These are phyloP conservation scores for Sebastes oblongus DNA, from an alignment of 2,797 vertebrate genomes.

Conservation along the genomic window DNA sequence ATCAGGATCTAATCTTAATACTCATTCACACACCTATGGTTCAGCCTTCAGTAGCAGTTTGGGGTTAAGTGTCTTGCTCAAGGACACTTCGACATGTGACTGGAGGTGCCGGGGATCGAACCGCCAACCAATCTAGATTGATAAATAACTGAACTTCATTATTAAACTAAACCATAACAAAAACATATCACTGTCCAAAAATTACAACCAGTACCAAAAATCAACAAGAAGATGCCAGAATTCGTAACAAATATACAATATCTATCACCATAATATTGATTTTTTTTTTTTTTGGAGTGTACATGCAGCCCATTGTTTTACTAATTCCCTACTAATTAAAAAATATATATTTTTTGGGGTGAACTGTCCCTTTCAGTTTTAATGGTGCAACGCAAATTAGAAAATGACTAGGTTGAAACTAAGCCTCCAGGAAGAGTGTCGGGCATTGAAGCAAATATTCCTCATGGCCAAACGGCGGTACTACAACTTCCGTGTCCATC, in stretches of 20 bases:
- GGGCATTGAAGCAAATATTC: too few relatives aligned
- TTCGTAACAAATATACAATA: conserved; percentile 67
- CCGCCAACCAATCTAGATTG: too few relatives aligned
- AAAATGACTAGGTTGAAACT: background rate
- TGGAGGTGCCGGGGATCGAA: too few relatives aligned
- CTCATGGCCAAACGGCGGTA: too few relatives aligned
- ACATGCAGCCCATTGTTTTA: conserved; percentile 49
- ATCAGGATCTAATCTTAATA: background rate
- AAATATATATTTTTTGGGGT: background rate
- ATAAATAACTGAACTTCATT: conserved; percentile 25
- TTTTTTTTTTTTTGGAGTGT: conserved; percentile 39
- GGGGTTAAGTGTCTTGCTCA: too few relatives aligned
- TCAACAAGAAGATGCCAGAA: conserved; percentile 33
- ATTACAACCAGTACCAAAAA: conserved; percentile 60
- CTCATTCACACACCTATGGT: too few relatives aligned
- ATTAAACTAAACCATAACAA: conserved; percentile 59
- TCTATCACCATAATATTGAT: conserved; percentile 44
- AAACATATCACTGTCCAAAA: conserved; percentile 54
- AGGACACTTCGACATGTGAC: too few relatives aligned
- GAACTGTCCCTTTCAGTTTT: background rate
- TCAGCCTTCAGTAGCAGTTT: too few relatives aligned
- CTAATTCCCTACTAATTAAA: conserved; percentile 20
- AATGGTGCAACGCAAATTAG: background rate
- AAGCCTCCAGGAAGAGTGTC: too few relatives aligned
- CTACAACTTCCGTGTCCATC: too few relatives aligned